Conservation (phyloP, 1,140 invertebrate species). For the Chymomyza costata region DNA sequence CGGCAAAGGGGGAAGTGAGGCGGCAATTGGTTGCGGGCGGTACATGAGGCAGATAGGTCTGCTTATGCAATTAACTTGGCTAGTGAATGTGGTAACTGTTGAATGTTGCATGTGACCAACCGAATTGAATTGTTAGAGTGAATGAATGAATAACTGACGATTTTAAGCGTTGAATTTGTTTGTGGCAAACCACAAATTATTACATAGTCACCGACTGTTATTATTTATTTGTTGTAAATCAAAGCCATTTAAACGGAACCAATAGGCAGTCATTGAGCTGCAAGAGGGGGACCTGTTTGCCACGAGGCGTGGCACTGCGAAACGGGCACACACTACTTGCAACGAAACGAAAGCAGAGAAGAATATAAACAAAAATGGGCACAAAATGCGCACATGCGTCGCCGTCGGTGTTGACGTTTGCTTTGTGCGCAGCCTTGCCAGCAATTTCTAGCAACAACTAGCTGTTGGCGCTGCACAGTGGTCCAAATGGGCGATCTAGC, state of each 20-base stretch:
- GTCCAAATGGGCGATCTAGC: no score
- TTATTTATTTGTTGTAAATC: conserved; percentile 36
- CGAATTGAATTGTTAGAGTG: conserved; percentile 4
- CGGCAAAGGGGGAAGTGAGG: no score
- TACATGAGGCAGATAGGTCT: conserved; percentile 1
- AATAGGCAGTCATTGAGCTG: conserved; percentile 46
- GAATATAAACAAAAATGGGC: no score
- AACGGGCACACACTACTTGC: conserved; percentile 42
- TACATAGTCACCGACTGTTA: no score
- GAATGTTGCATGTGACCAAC: conserved; percentile 40
- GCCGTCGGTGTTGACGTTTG: no score
- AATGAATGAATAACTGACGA: conserved; percentile 8
- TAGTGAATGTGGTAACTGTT: conserved; percentile 42
- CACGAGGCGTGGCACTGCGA: conserved; percentile 13
- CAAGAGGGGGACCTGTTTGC: not conserved
- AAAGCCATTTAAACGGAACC: conserved; percentile 50
- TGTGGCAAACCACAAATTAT: conserved; percentile 37
- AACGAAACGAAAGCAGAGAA: conserved; percentile 31
- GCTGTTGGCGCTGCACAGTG: no score
- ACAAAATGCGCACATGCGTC: no score
- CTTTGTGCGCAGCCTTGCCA: conserved; percentile 3
- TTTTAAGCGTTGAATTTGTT: conserved; percentile 9
- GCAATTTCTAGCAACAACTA: conserved; percentile 30
- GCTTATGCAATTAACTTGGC: conserved; percentile 60
- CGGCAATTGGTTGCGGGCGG: not conserved